Evolutionary conservation across 2,888 invertebrate species (phyloP).

Genomic region (Ennomos quercinarius): DNA sequence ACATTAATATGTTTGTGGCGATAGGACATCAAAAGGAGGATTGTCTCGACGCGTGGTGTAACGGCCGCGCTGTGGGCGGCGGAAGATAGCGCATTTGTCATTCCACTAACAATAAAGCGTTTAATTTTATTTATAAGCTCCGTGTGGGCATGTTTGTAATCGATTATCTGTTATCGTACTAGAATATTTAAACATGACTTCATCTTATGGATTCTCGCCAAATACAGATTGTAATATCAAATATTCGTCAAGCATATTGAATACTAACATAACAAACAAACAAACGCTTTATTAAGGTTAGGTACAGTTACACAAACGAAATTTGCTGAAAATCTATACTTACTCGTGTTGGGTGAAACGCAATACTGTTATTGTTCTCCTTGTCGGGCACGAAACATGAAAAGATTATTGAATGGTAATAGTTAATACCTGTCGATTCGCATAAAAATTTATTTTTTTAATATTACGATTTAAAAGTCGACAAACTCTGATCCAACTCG

Average conservation of each 20-base stretch:
- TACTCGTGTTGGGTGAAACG: slow-evolving; percentile 10
- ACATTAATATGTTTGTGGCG: slow-evolving; percentile 74
- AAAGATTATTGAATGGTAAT: slow-evolving; percentile 58
- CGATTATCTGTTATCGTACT: slow-evolving; percentile 64
- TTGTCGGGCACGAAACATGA: slow-evolving; percentile 50
- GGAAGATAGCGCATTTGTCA: slow-evolving; percentile 75
- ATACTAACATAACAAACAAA: slow-evolving; percentile 1
- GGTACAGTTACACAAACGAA: slow-evolving; percentile 6
- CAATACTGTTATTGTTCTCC: slow-evolving; percentile 45
- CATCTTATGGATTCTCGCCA: slow-evolving; percentile 32
- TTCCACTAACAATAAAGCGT: slow-evolving; percentile 76
- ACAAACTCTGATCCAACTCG: slow-evolving; percentile 63
- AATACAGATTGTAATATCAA: slow-evolving; percentile 6
- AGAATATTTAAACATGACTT: slow-evolving; percentile 59
- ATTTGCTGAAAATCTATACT: slow-evolving; percentile 11
- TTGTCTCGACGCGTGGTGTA: slow-evolving; percentile 51
- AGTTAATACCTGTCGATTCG: slow-evolving; percentile 60
- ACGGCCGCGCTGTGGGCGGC: slow-evolving; percentile 60
- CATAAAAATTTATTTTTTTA: slow-evolving; percentile 77
- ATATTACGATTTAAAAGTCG: slow-evolving; percentile 61
- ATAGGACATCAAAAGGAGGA: slow-evolving; percentile 63
- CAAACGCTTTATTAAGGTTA: slow-evolving; percentile 1
- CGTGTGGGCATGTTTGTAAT: slow-evolving; percentile 69
- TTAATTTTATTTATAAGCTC: slow-evolving; percentile 75
- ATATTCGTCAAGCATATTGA: slow-evolving; percentile 3